These are phyloP conservation scores for Gastracanthus pulcherrimus DNA, from an alignment of 2,888 invertebrate genomes.

Conservation along the genomic window DNA sequence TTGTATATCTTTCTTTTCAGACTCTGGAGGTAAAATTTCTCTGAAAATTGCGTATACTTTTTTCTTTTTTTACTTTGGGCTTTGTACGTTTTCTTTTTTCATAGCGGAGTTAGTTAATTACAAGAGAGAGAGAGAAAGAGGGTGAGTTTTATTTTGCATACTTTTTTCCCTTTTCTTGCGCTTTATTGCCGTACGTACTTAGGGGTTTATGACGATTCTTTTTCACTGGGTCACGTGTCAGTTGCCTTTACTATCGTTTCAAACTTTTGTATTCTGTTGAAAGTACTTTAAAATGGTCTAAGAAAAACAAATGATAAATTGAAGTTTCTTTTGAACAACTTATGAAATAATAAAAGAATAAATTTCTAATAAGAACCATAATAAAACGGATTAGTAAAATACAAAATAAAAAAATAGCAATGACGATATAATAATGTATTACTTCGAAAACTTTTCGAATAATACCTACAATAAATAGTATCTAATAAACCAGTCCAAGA, in stretches of 20 bases:
- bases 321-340: background rate
- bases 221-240: conserved; percentile 5
- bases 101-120: background rate
- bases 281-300: background rate
- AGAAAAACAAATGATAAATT: background rate
- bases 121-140: background rate
- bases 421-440: background rate
- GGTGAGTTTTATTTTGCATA: conserved; percentile 19
- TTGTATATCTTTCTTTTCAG: background rate
- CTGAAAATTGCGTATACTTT: conserved; percentile 38
- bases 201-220: background rate
- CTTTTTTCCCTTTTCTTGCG: conserved; percentile 29
- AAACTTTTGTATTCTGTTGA: background rate
- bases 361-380: background rate
- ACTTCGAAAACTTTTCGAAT: too few species aligned
- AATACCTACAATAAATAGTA: background rate
- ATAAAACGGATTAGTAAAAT: background rate
- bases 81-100: background rate
- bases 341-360: background rate
- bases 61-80: too few species aligned
- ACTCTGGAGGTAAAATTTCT: conserved; percentile 38
- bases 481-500: background rate
- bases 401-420: background rate
- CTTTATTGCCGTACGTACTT: background rate
- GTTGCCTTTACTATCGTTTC: background rate